These are phyloP conservation scores for Micromussa lordhowensis DNA, from an alignment of 92 coral and sea anemone species.

Conservation along the genomic window DNA sequence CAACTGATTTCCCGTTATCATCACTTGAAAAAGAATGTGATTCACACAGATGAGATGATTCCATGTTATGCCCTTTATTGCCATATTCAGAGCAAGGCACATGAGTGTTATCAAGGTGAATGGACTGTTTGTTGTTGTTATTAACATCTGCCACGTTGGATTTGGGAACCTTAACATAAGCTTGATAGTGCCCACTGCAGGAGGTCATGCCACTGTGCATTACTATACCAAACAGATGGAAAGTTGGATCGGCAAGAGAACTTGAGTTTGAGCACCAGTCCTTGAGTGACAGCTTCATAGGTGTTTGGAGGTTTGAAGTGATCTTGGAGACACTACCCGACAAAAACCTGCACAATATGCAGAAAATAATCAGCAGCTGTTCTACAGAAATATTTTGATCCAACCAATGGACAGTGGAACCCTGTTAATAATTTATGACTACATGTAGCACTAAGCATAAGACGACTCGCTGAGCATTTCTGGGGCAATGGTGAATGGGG, in stretches of 20 bases:
- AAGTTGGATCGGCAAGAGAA: constrained; percentile 54
- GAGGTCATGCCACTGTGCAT: constrained; percentile 99
- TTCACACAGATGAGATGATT: background rate
- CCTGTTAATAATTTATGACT: too few species aligned
- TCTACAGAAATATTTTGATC: background rate
- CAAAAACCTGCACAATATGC: constrained; percentile 22
- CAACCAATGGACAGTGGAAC: background rate
- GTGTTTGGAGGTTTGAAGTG: constrained; percentile 90
- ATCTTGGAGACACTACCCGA: constrained; percentile 86
- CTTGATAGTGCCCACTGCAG: constrained; percentile 97
- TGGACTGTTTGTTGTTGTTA: constrained; percentile 6
- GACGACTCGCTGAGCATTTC: too few species aligned
- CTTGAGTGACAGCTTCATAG: constrained; percentile 79
- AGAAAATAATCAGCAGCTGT: background rate
- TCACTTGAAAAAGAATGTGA: background rate
- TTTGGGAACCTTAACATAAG: constrained; percentile 78
- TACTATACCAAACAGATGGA: constrained; percentile 93
- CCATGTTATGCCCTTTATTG: background rate
- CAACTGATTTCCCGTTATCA: background rate
- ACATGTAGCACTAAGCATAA: too few species aligned
- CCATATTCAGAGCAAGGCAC: background rate
- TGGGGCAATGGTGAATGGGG: too few species aligned
- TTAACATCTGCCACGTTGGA: background rate
- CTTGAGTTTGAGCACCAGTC: constrained; percentile 92
- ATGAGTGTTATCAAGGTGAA: background rate